Base-by-base conservation (phyloP, 2,113 vertebrate species). In the Xyliphius kryptos region DNA sequence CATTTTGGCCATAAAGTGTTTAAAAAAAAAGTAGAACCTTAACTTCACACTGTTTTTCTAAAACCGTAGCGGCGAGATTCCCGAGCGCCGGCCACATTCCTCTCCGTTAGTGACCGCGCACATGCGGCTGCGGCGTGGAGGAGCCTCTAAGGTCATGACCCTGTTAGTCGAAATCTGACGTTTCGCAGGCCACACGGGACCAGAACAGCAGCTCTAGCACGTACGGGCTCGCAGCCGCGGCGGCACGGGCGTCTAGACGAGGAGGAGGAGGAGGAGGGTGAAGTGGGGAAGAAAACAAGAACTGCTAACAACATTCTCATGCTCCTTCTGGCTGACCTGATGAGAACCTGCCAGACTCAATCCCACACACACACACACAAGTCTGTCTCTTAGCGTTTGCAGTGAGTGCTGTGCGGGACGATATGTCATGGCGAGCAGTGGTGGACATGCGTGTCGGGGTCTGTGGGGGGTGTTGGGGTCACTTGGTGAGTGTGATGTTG, bases 401-500 rank as follows among this genome's bases (percentile, higher is more conserved):
- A 32, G 52, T 49, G 41, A n/a, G n/a, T 20, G 60, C 46, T 46
- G 53, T 49, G 56, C 20, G 57, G 15, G 21, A 56, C 52, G 53
- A 60, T 47, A 41, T 52, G 55, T 53, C 47, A 40, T 66, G 58
- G 61, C 48, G 10, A 36, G 32, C 48, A 61, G 40, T 57, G 47
- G 32, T 56, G 56, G 16, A 56, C 38, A 66, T 47, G 40, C 32
- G 60, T 49, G 51, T 48, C n/a, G 13, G 6, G 54, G 85, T 79
- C 87, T 75, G 86, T 82, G 72, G 80, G 86, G 47, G 89, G 79
- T 1, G 26, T 3, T 2, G 26, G 16, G 50, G 54, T 86, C 80
- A 88, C 76, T 87, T 82, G 73, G 80, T 87, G 47, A 90, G 79
- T 1, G 59, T 71, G 77, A 92, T 85, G 12, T 79, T 84, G 74